Evolutionary conservation across 2,888 invertebrate genomes (phyloP), one percentile per base, ranked within the genome.

Genomic region (Strigamia crassipes): DNA sequence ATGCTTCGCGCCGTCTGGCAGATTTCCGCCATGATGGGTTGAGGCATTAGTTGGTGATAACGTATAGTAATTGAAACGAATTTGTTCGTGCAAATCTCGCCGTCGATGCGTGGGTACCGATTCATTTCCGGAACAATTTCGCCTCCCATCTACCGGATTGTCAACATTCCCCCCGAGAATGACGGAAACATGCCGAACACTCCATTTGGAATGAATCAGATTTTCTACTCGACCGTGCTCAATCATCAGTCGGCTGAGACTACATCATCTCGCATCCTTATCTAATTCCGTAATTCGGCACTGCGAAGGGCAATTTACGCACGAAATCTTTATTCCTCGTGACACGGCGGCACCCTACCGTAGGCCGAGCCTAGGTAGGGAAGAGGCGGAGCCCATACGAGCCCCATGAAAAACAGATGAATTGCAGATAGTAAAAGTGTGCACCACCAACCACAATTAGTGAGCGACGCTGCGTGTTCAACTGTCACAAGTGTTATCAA

Each of bases 281-380:
- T 21, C 56, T 56, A 56, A 18, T 9, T 56, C 56, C 3, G 56
- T 56, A 56, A 18, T 9, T 56, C 56, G 21, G 56, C 21, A 56
- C 56, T 18, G 56, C 10, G 56, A 56, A 38, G 18, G 56, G 56
- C 51, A 10, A 1, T n/a, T n/a, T 51, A 51, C 18, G 18, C 56
- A 18, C 56, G 56, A n/a, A 56, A 46, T 6, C 21, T 18, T 18
- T 18, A 56, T 56, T 77, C 15, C 31, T 38, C 18, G 77, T 77
- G 77, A 77, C 77, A 34, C 34, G 41, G 42, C 34, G 79, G 42
- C 38, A 42, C 79, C 79, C 79, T 42, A 79, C 41, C 42, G 42
- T 79, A 79, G 79, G 79, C 79, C 23, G 8, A 41, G 79, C 79
- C 79, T 79, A 79, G 41, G 79, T 79, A 79, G 79, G 79, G 79